Conservation (phyloP, 2,113 vertebrate genomes). For the Xiphophorus hellerii region DNA sequence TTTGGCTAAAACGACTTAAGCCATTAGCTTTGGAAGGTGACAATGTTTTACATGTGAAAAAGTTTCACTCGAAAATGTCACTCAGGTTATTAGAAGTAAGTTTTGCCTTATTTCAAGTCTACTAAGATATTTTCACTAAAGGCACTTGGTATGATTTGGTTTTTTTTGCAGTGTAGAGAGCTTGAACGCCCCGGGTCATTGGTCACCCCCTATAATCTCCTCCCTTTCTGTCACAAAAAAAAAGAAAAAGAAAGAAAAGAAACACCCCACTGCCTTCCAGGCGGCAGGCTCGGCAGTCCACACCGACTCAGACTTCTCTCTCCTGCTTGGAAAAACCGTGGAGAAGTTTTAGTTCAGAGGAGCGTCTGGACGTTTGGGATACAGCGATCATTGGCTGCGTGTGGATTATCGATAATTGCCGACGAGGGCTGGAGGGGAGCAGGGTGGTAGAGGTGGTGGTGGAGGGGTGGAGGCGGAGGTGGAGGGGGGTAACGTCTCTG, state of each 20-base stretch:
- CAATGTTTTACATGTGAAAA: too few relatives aligned
- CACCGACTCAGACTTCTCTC: conserved; percentile 8
- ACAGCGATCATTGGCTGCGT: conserved; percentile 9
- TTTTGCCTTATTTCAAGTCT: too few relatives aligned
- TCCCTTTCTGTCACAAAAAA: conserved; percentile 35
- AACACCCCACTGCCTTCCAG: conserved; percentile 18
- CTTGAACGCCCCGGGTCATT: conserved; percentile 30
- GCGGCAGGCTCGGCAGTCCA: conserved; percentile 27
- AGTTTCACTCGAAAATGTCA: too few relatives aligned
- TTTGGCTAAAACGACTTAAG: too few relatives aligned
- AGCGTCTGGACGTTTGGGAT: conserved; percentile 6
- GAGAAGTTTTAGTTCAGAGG: conserved; percentile 35
- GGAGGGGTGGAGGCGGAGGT: too few relatives aligned
- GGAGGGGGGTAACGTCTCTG: not conserved
- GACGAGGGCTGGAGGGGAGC: not conserved
- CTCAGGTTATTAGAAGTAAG: too few relatives aligned
- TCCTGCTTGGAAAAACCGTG: not conserved
- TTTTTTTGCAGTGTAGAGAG: not conserved
- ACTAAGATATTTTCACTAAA: too few relatives aligned
- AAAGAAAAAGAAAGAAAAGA: too few relatives aligned
- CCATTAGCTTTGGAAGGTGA: too few relatives aligned
- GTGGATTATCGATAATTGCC: conserved; percentile 57
- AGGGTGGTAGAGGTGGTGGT: too few relatives aligned
- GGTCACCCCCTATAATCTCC: conserved; percentile 13
- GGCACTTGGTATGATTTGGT: too few relatives aligned